Base-by-base conservation (phyloP, 37 sponge, comb jelly and placozoan species). In the Beroe ovata region DNA sequence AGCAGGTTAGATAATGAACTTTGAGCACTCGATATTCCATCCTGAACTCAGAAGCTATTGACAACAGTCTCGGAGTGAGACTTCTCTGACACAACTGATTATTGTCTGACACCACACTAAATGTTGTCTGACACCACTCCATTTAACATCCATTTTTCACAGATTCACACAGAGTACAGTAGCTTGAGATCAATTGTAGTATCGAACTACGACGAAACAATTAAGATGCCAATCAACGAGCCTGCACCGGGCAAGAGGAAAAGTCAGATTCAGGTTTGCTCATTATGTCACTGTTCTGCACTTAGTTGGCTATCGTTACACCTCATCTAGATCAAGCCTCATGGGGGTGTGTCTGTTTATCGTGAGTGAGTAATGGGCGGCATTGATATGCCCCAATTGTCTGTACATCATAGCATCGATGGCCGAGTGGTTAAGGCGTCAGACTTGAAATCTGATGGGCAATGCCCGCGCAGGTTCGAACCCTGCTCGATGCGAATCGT, bases 371-470 rank as follows among this genome's bases (percentile, higher is more conserved):
- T n/a, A n/a, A n/a, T n/a, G n/a, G n/a, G n/a, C n/a, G n/a, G n/a
- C n/a, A n/a, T n/a, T n/a, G n/a, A n/a, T n/a, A n/a, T n/a, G n/a
- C n/a, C n/a, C n/a, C n/a, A n/a, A n/a, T n/a, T n/a, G n/a, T n/a
- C n/a, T n/a, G n/a, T n/a, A n/a, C n/a, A n/a, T n/a, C n/a, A n/a
- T n/a, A 4, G 94, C 96, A 96, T 92, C 94, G 96, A 94, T 96
- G 96, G 94, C 96, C 96, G 96, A 96, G 96, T 94, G 96, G 96
- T 96, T 96, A 96, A 96, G 96, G 96, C 94, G 96, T 96, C 94
- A 93, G 96, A 96, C 96, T 96, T 94, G 96, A 96, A 96, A 96
- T 96, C 96, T 93, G 94, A 96, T 96, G 96, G 96, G 96, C 91
- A 94, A 90, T 96, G 91, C 96, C 96, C 94, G 96, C 96, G 96